phyloP scores from a whole-genome alignment of 2,888 invertebrate species.

The Fragum whitleyi region DNA sequence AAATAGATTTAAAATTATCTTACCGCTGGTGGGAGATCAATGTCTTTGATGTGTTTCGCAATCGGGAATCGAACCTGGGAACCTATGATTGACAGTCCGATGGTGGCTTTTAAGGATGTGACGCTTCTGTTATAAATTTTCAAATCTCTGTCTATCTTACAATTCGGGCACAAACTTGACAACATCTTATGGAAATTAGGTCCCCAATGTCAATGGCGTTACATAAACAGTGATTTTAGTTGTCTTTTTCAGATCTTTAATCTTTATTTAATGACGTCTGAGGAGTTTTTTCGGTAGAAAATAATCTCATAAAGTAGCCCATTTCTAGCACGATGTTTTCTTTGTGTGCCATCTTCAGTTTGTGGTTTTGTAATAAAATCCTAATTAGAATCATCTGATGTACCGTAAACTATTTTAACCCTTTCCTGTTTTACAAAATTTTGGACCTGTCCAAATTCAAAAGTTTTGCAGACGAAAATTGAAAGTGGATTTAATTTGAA shows the following conservation, averaged over 20 bases:
- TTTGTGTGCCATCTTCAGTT: neutral
- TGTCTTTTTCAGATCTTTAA: neutral
- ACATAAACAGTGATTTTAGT: neutral
- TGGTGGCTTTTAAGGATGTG: no score
- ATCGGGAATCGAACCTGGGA: no score
- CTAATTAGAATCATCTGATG: neutral
- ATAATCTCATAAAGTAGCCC: neutral
- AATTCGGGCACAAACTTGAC: neutral
- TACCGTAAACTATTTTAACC: neutral
- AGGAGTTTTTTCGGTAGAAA: neutral
- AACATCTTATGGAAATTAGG: neutral
- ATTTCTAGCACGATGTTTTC: neutral
- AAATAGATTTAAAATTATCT: no score
- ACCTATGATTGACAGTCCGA: no score
- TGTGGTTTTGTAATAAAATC: neutral
- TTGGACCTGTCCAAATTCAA: no score
- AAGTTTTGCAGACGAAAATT: no score
- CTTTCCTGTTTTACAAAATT: no score
- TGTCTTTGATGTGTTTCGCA: no score
- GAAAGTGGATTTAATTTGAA: no score
- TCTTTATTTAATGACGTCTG: constrained; percentile 4
- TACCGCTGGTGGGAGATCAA: no score
- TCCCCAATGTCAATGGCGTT: neutral
- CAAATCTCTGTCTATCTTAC: no score
- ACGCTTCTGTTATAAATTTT: no score